Evolutionary conservation across 2,113 vertebrate species (phyloP).

Genomic region (Phrynosoma platyrhinos): DNA sequence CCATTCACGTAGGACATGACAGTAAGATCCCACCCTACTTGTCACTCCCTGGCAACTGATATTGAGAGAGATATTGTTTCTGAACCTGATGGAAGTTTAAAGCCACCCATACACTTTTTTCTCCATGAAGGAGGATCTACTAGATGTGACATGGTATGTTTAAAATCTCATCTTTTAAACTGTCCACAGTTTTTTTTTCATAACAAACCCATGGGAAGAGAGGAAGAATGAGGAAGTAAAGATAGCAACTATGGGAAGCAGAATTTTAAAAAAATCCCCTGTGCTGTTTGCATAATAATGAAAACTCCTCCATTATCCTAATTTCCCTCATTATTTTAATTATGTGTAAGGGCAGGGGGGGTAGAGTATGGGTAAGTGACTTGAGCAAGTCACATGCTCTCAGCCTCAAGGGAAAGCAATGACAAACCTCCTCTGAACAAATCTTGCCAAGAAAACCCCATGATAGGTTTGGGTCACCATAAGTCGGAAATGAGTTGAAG

Average conservation of each 20-base stretch:
- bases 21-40: not conserved
- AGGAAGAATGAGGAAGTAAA: not conserved
- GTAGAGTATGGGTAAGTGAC: too few relatives aligned
- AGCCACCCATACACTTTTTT: not conserved
- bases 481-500: too few relatives aligned
- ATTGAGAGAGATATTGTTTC: not conserved
- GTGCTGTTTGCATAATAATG: not conserved
- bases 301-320: not conserved
- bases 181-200: not conserved
- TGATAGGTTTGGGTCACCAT: too few relatives aligned
- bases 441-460: too few relatives aligned
- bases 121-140: not conserved
- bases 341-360: too few relatives aligned
- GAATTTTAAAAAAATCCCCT: not conserved
- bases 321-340: too few relatives aligned
- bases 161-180: not conserved
- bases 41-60: not conserved
- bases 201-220: not conserved
- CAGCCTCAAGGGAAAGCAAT: too few relatives aligned
- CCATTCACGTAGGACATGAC: not conserved
- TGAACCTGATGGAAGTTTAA: not conserved
- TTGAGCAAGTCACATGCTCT: too few relatives aligned
- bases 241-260: not conserved
- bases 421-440: too few relatives aligned
- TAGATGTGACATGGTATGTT: not conserved